Evolutionary conservation across 2,888 invertebrate species (phyloP), one percentile per base, ranked within the genome.

Genomic region (Nudaria mundana): DNA sequence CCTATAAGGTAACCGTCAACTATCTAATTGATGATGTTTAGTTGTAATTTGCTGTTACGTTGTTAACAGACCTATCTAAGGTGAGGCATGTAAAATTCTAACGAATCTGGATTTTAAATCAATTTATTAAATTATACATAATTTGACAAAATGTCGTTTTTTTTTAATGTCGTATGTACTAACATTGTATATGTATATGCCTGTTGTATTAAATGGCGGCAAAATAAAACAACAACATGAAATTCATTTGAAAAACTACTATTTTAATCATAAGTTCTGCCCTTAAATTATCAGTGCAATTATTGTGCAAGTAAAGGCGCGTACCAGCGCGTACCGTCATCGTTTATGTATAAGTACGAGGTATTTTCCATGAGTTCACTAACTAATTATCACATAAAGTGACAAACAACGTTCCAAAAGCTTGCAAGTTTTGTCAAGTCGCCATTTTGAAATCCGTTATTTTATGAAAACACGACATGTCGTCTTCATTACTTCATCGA

Each of bases 401-500:
- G 23, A 10, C 23, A 26, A 26, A 1, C 5, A 1, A 10, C n/a
- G 8, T 11, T 7, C 2, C 13, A 26, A n/a, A n/a, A n/a, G n/a
- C n/a, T 13, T 12, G 5, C 5, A 5, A 16, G n/a, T 29, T 14
- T 6, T 7, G 8, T 8, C 7, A 4, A n/a, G 5, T 12, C 12
- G 8, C 11, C 6, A 23, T 13, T 10, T 16, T 36, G 10, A 11
- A 7, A 14, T 13, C 10, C n/a, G 3, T 11, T 22, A 14, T 29
- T 6, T 28, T 8, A 10, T n/a, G 3, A 35, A 3, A 11, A n/a
- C n/a, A n/a, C n/a, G n/a, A n/a, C n/a, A n/a, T n/a, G n/a, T n/a
- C n/a, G n/a, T n/a, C n/a, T n/a, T n/a, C n/a, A n/a, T 40, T 51
- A 46, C 13, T 61, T 62, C 29, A 60, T 45, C 33, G 63, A 62